Evolutionary conservation across 2,113 vertebrate genomes (phyloP).

Genomic region (Lonchura striata): DNA sequence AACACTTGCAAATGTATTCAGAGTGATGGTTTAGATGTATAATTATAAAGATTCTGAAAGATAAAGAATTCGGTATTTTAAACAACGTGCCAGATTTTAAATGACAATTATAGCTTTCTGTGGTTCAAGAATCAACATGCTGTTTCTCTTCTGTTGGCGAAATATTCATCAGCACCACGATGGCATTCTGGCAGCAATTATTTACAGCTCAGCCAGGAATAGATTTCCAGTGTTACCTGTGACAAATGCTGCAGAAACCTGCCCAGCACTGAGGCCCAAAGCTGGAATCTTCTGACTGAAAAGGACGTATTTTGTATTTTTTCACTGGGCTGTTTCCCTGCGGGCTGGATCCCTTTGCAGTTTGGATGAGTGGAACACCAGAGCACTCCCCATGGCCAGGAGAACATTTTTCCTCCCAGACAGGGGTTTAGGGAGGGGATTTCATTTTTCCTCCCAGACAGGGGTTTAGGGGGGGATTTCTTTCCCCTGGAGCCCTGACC

Average conservation of each 20-base stretch:
- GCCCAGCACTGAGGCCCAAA: neutral
- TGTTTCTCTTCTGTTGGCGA: conserved; percentile 55
- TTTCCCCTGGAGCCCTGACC: neutral
- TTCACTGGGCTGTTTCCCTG: neutral
- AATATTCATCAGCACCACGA: conserved; percentile 34
- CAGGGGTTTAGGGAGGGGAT: neutral
- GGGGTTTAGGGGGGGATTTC: neutral
- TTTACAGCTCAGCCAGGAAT: neutral
- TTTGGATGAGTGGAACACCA: neutral
- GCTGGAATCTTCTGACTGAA: neutral
- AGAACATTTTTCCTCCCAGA: neutral
- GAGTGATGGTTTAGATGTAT: neutral
- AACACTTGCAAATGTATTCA: conserved; percentile 54
- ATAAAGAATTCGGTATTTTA: conserved; percentile 61
- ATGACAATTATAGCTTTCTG: conserved; percentile 41
- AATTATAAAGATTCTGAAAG: conserved; percentile 46
- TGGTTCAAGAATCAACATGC: conserved; percentile 17
- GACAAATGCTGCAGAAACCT: neutral
- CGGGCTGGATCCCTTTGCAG: neutral
- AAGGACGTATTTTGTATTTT: fast-evolving
- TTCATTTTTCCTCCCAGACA: neutral
- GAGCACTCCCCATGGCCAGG: fast-evolving
- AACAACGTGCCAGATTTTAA: conserved; percentile 56
- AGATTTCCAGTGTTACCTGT: neutral
- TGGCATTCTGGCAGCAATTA: conserved; percentile 42